Percentiles rank a stretch among this genome's conserved stretches.
Evolutionary conservation across 2,888 invertebrate species (phyloP).

Genomic region (Scaptomyza cyrtandrae): DNA sequence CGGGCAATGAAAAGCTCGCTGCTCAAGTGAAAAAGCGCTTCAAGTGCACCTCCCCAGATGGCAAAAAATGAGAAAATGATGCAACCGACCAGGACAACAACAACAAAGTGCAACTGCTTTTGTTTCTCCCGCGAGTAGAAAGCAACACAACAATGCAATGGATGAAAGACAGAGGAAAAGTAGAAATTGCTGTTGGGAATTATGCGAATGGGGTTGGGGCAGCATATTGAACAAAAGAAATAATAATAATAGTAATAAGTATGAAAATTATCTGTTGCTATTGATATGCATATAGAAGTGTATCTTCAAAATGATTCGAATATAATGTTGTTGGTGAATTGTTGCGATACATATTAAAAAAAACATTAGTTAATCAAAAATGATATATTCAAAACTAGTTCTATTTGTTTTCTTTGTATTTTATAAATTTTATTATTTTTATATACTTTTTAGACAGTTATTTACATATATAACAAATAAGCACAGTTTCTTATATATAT

Average conservation of each 20-base stretch:
- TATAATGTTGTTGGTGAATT: background rate
- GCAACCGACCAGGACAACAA: conserved; percentile 50
- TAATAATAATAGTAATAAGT: conserved; percentile 18
- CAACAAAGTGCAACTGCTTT: conserved; percentile 36
- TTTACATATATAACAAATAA: too few species aligned
- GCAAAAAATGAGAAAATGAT: conserved; percentile 45
- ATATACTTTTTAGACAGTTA: too few species aligned
- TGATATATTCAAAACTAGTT: too few species aligned
- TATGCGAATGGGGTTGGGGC: conserved; percentile 32
- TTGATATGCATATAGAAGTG: conserved; percentile 36
- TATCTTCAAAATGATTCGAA: background rate
- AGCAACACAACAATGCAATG: background rate
- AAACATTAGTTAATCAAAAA: too few species aligned
- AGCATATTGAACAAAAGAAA: conserved; percentile 31
- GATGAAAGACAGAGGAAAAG: background rate
- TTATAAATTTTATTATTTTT: too few species aligned
- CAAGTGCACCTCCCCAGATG: conserved; percentile 40
- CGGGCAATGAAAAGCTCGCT: conserved; percentile 67
- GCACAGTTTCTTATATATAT: too few species aligned
- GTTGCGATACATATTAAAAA: background rate
- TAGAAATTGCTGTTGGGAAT: conserved; percentile 41
- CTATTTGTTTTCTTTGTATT: too few species aligned
- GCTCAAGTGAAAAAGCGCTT: conserved; percentile 70
- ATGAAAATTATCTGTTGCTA: conserved; percentile 34
- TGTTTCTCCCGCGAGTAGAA: conserved; percentile 40